A percentile compares a stretch with the other conserved stretches of the same genome.
These are phyloP conservation scores for Stercorarius parasiticus DNA, from an alignment of 2,113 vertebrate genomes.

Conservation along the genomic window DNA sequence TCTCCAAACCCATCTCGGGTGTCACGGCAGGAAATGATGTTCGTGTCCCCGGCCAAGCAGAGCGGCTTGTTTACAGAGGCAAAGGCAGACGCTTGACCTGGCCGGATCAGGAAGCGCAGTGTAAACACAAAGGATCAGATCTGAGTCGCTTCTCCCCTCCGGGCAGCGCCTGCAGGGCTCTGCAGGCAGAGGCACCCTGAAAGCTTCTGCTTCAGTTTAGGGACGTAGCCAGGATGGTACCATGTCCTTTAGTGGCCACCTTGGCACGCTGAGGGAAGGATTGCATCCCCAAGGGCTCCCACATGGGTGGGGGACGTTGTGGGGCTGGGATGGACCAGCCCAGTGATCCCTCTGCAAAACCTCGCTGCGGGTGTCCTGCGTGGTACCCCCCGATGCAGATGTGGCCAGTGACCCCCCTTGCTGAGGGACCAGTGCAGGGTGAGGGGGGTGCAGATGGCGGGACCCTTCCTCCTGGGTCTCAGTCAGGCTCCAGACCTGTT, in stretches of 20 bases:
- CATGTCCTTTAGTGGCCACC: rapidly evolving
- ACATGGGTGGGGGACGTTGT: rapidly evolving
- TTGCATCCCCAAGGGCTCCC: not conserved
- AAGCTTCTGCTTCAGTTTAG: not conserved
- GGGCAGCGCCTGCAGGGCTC: not conserved
- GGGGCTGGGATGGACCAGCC: not conserved
- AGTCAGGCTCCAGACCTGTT: not conserved
- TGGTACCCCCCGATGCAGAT: not conserved
- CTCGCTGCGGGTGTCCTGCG: rapidly evolving
- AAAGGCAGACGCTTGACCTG: not conserved
- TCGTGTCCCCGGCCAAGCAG: rapidly evolving
- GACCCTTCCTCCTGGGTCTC: not conserved
- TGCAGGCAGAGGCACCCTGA: not conserved
- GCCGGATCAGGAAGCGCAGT: not conserved
- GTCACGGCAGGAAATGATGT: not conserved
- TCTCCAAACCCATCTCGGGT: not conserved
- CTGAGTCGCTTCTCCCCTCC: not conserved
- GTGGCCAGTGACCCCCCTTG: not conserved
- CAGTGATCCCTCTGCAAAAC: rapidly evolving
- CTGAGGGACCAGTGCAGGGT: not conserved
- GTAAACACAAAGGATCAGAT: not conserved
- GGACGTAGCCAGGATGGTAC: not conserved
- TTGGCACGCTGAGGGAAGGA: not conserved
- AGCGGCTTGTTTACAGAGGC: not conserved
- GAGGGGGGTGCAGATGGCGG: not conserved